Conservation (phyloP, 2,797 vertebrate genomes). For the Muraenolepis orangiensis region DNA sequence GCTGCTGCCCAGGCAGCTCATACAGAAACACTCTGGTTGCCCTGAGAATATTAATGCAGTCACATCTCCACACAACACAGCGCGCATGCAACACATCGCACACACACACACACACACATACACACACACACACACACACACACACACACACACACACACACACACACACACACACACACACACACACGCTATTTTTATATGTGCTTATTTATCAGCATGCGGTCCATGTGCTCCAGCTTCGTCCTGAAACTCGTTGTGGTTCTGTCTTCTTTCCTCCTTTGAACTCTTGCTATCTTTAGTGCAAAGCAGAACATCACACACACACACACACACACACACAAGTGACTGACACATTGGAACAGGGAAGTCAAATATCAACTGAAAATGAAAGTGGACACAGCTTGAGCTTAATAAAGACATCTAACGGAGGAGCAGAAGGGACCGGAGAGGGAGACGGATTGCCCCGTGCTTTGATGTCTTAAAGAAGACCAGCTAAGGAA, state of each 20-base stretch:
- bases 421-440: neutral
- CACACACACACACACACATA: slow-evolving; percentile 15
- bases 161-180: slow-evolving; percentile 28
- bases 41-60: slow-evolving; percentile 66
- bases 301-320: slow-evolving; percentile 26
- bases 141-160: slow-evolving; percentile 24
- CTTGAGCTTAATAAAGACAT: neutral
- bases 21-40: slow-evolving; percentile 53
- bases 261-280: slow-evolving; percentile 37
- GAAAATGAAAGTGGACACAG: neutral
- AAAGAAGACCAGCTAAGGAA: neutral
- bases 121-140: slow-evolving; percentile 31
- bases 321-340: neutral
- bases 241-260: slow-evolving; percentile 40
- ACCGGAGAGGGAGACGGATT: neutral
- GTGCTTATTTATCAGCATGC: slow-evolving; percentile 28
- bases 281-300: slow-evolving; percentile 41
- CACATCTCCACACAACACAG: slow-evolving; percentile 51
- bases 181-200: slow-evolving; percentile 47
- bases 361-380: neutral
- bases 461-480: neutral
- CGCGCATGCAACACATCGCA: slow-evolving; percentile 6
- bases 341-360: neutral
- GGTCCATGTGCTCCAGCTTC: slow-evolving; percentile 40
- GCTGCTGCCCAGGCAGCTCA: slow-evolving; percentile 64